Conservation (phyloP, 2,797 vertebrate species). For the Discoglossus pictus region DNA sequence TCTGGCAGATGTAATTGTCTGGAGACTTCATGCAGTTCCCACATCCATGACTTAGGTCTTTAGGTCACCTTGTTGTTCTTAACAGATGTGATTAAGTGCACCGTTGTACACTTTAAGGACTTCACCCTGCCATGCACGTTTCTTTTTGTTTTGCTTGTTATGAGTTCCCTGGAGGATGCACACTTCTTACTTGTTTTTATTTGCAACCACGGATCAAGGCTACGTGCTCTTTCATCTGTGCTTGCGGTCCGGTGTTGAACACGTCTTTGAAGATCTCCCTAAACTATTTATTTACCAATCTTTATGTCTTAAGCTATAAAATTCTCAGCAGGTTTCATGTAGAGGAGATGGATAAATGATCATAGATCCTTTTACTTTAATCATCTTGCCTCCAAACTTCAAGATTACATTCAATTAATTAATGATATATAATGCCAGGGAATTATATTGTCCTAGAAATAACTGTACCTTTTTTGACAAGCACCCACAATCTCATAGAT, state of each 20-base stretch:
- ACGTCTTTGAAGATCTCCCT: slow-evolving; percentile 4
- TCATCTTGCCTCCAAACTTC: not conserved
- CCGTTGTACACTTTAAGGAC: slow-evolving; percentile 24
- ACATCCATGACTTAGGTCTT: slow-evolving; percentile 41
- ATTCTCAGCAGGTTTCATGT: not conserved
- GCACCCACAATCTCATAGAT: no score
- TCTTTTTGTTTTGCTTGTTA: slow-evolving; percentile 38
- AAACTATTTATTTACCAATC: slow-evolving; percentile 8
- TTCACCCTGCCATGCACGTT: slow-evolving; percentile 33
- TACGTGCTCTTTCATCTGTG: slow-evolving; percentile 1
- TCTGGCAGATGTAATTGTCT: slow-evolving; percentile 44
- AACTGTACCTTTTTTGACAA: not conserved
- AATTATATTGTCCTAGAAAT: no score
- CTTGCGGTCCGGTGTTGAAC: slow-evolving; percentile 2
- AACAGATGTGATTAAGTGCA: slow-evolving; percentile 50
- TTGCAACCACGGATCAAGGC: slow-evolving; percentile 15
- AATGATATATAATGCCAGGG: no score
- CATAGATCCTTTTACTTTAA: no score
- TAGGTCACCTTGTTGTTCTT: slow-evolving; percentile 49
- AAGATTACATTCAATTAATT: not conserved
- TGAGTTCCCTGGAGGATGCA: slow-evolving; percentile 9
- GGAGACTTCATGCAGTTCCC: slow-evolving; percentile 41
- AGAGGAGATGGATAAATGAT: no score
- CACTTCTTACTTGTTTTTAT: slow-evolving; percentile 33
- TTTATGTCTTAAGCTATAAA: not conserved